A percentile compares a stretch with the other conserved stretches of the same genome.
These are phyloP conservation scores for Clarias fuscus DNA, from an alignment of 2,797 vertebrate genomes.

Conservation along the genomic window DNA sequence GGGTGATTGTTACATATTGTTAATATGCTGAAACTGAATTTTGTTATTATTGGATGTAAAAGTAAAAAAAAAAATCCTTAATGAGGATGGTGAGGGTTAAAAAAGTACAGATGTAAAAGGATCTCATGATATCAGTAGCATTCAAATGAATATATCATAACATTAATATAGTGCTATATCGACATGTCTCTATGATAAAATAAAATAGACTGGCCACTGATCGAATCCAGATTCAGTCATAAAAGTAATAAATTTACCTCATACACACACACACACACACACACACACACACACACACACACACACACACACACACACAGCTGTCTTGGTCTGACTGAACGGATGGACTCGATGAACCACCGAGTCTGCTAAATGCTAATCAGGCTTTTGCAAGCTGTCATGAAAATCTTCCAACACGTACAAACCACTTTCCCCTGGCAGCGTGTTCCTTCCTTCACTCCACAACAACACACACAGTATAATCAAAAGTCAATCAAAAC, in stretches of 20 bases:
- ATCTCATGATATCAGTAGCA: neutral
- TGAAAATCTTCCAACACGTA: slow-evolving; percentile 26
- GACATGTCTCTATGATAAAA: neutral
- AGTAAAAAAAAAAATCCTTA: too few species aligned
- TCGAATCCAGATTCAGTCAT: neutral
- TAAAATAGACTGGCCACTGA: slow-evolving; percentile 9
- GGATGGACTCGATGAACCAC: slow-evolving; percentile 22
- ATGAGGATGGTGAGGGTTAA: too few species aligned
- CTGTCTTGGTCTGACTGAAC: neutral
- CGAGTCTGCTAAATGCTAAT: slow-evolving; percentile 15
- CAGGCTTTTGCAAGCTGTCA: slow-evolving; percentile 30
- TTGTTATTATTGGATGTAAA: too few species aligned
- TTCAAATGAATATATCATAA: neutral
- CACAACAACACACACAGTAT: neutral
- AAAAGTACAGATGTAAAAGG: too few species aligned
- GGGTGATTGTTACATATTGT: too few species aligned
- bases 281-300: neutral
- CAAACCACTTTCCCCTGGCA: slow-evolving; percentile 17
- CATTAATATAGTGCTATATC: neutral
- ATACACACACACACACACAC: neutral
- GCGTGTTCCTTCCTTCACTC: neutral
- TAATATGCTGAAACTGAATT: too few species aligned
- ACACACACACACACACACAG: slow-evolving; percentile 6
- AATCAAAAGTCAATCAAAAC: slow-evolving; percentile 8
- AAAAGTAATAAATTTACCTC: neutral